These are phyloP conservation scores for Elanoides forficatus DNA, from an alignment of 2,113 vertebrate genomes.

Conservation along the genomic window DNA sequence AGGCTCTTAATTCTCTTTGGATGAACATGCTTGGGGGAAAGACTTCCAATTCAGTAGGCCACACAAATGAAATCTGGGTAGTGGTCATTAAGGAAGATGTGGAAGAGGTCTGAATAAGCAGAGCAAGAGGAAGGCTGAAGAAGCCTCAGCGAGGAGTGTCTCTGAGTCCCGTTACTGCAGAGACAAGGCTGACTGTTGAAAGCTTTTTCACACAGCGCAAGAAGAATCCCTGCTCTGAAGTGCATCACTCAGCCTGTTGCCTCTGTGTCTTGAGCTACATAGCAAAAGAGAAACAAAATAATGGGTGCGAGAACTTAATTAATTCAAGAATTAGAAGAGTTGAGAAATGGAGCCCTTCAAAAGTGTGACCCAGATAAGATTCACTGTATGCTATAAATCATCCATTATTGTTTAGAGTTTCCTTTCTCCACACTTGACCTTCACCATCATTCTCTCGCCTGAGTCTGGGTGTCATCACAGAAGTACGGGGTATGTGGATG, in stretches of 20 bases:
- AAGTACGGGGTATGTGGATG: conserved; percentile 35
- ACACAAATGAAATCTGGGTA: neutral
- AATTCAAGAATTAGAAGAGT: conserved; percentile 67
- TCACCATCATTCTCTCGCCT: conserved; percentile 59
- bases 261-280: conserved; percentile 19
- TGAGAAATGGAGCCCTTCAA: conserved; percentile 52
- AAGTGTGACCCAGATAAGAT: conserved; percentile 50
- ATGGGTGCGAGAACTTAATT: conserved; percentile 60
- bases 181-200: conserved; percentile 44
- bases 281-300: conserved; percentile 37
- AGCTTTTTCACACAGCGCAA: neutral
- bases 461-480: conserved; percentile 39
- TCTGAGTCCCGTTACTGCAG: conserved; percentile 42
- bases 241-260: conserved; percentile 63
- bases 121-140: neutral
- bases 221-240: conserved; percentile 66
- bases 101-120: neutral
- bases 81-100: neutral
- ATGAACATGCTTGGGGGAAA: neutral
- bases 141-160: neutral
- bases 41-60: neutral
- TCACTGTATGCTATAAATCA: conserved; percentile 43
- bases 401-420: conserved; percentile 62
- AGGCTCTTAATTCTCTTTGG: neutral
- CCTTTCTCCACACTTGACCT: conserved; percentile 65